Conservation (phyloP, 2,797 vertebrate genomes). For the Anguilla obscura region DNA sequence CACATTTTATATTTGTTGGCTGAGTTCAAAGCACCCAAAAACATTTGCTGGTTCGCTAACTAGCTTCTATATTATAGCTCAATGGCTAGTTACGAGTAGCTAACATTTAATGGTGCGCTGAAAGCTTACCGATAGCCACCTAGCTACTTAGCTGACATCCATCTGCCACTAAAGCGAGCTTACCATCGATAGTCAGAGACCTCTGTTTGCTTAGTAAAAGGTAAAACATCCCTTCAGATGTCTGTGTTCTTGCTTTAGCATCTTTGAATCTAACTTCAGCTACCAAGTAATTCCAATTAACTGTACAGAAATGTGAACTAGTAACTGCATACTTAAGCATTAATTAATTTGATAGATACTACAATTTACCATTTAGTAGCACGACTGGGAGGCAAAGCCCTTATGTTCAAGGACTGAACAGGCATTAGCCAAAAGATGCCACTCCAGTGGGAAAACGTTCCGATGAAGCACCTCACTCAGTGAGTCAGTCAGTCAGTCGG, state of each 20-base stretch:
- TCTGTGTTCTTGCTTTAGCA: neutral
- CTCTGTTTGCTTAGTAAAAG: neutral
- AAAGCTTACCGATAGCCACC: too few species aligned
- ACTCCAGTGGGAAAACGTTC: neutral
- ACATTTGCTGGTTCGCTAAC: too few species aligned
- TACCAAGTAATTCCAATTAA: neutral
- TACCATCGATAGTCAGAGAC: too few species aligned
- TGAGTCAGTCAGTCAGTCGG: neutral
- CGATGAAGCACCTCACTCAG: neutral
- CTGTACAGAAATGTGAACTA: neutral
- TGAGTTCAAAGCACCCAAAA: too few species aligned
- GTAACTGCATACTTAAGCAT: neutral
- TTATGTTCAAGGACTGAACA: neutral
- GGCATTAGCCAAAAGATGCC: neutral
- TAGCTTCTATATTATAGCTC: too few species aligned
- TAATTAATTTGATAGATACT: neutral
- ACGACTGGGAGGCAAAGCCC: neutral
- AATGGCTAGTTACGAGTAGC: too few species aligned
- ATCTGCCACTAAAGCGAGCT: too few species aligned
- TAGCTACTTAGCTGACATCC: too few species aligned
- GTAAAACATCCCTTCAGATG: neutral
- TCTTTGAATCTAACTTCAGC: neutral
- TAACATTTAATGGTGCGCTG: too few species aligned
- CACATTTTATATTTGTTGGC: too few species aligned
- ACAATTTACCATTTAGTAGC: neutral